Evolutionary conservation across 2,797 vertebrate species (phyloP).

Genomic region (Oryzias sinensis): DNA sequence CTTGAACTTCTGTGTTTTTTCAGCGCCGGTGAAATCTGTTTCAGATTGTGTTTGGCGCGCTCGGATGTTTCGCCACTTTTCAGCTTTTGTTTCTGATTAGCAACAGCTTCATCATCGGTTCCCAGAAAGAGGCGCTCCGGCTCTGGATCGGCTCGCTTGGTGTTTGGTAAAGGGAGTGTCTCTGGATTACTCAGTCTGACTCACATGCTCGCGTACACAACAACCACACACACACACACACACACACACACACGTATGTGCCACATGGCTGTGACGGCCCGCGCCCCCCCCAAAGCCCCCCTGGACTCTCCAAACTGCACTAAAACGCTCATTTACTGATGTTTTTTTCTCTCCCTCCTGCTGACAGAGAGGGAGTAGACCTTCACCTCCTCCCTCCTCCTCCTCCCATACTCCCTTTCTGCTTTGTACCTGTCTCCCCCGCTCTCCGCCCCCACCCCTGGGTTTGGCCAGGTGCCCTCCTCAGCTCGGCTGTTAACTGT

Average conservation of each 20-base stretch:
- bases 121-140: constrained; percentile 51
- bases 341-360: constrained; percentile 30
- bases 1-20: constrained; percentile 46
- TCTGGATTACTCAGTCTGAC: constrained; percentile 44
- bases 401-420: constrained; percentile 11
- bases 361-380: constrained; percentile 55
- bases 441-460: constrained; percentile 54
- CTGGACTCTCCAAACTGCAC: constrained; percentile 24
- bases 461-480: constrained; percentile 68
- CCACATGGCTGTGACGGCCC: constrained; percentile 42
- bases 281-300: constrained; percentile 41
- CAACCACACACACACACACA: constrained; percentile 33
- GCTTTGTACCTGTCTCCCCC: constrained; percentile 70
- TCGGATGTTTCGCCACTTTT: constrained; percentile 41
- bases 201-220: constrained; percentile 59
- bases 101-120: constrained; percentile 56
- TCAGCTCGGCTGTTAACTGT: constrained; percentile 61
- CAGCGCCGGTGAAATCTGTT: constrained; percentile 28
- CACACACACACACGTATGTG: constrained; percentile 1
- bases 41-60: constrained; percentile 18
- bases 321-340: constrained; percentile 42
- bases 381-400: constrained; percentile 15
- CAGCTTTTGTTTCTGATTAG: constrained; percentile 44
- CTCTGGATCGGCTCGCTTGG: constrained; percentile 21
- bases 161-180: constrained; percentile 49